phyloP scores from a whole-genome alignment of 1,140 invertebrate genomes.

The Platyscapa corneri region DNA sequence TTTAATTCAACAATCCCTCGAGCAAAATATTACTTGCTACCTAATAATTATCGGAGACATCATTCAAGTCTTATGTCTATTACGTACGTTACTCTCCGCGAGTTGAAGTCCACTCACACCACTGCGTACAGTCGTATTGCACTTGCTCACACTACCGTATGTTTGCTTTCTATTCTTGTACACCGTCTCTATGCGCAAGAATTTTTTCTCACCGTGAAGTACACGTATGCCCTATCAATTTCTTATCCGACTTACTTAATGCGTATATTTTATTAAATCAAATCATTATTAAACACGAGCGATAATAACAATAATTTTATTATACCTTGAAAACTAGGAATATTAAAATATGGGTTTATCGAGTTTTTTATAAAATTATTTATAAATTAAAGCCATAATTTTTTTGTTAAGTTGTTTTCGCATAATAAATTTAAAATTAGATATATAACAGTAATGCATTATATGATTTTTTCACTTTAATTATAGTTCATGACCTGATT shows the following conservation, averaged over 20 bases:
- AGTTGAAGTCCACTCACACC: not conserved
- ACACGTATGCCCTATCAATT: not conserved
- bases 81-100: too few species aligned
- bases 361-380: too few species aligned
- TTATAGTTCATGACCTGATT: too few species aligned
- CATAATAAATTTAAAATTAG: too few species aligned
- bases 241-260: not conserved
- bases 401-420: too few species aligned
- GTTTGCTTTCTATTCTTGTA: too few species aligned
- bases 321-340: too few species aligned
- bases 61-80: not conserved
- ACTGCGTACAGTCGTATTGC: not conserved
- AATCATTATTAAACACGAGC: not conserved
- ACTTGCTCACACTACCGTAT: too few species aligned
- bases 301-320: not conserved
- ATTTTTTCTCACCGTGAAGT: not conserved
- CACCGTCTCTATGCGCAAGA: not conserved
- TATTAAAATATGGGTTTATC: too few species aligned
- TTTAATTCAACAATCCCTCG: slow-evolving; percentile 18
- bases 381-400: too few species aligned
- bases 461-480: too few species aligned
- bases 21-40: slow-evolving; percentile 31
- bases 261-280: not conserved
- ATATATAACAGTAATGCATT: too few species aligned
- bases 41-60: slow-evolving; percentile 27